A percentile compares a stretch with the other conserved stretches of the same genome.
Conservation (phyloP, 2,113 vertebrate species). For the Tringa solitaria region DNA sequence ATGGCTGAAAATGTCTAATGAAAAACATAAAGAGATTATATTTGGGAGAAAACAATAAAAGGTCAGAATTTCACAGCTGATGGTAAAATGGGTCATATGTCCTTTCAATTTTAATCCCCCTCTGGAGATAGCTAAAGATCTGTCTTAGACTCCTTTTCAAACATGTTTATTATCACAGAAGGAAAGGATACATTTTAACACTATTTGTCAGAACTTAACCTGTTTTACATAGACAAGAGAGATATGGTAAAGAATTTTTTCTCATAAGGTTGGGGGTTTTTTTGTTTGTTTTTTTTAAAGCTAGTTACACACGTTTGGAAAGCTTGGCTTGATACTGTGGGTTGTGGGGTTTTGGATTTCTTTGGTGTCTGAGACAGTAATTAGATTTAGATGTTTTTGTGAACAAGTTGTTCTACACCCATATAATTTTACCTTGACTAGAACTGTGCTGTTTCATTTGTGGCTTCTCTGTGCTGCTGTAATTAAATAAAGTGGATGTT, state of each 20-base stretch:
- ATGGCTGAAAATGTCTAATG: neutral
- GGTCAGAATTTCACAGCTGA: neutral
- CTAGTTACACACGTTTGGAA: slow-evolving; percentile 40
- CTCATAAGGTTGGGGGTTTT: neutral
- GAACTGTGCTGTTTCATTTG: neutral
- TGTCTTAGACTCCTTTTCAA: neutral
- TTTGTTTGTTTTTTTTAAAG: neutral
- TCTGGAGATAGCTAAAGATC: neutral
- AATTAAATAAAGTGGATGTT: neutral
- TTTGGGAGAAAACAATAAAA: neutral
- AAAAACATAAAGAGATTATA: neutral
- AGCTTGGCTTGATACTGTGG: neutral
- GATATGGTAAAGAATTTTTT: slow-evolving; percentile 7
- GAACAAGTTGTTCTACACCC: slow-evolving; percentile 27
- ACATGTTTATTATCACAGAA: neutral
- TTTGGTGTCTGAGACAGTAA: slow-evolving; percentile 13
- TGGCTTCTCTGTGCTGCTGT: neutral
- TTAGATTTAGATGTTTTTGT: neutral
- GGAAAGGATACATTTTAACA: neutral
- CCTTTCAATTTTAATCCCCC: neutral
- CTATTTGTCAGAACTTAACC: neutral
- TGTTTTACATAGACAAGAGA: neutral
- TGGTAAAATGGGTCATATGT: neutral
- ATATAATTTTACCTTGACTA: neutral
- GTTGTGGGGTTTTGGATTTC: neutral